These are phyloP conservation scores for Drosophila paranaensis DNA, from an alignment of 2,888 invertebrate species.

Conservation along the genomic window DNA sequence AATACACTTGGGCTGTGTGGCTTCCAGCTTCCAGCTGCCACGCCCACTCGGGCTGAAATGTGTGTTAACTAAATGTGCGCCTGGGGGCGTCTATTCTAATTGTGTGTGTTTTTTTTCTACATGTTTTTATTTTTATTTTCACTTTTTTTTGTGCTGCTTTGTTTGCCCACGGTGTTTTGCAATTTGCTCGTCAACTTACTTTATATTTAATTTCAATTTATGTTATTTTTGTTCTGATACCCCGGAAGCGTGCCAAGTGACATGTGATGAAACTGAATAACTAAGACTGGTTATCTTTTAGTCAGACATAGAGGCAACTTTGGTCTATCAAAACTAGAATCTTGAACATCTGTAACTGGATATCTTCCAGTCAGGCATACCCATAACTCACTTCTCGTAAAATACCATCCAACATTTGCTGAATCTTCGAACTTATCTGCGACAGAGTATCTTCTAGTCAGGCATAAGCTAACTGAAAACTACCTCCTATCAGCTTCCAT, in stretches of 20 bases:
- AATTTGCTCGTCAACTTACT: conserved; percentile 32
- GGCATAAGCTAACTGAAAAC: too few species aligned
- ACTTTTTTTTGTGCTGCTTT: conserved; percentile 9
- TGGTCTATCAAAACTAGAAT: too few species aligned
- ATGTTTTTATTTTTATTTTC: conserved; percentile 32
- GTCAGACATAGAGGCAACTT: not conserved
- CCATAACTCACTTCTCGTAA: too few species aligned
- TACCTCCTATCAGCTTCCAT: too few species aligned
- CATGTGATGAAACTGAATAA: not conserved
- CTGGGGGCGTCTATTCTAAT: conserved; percentile 54
- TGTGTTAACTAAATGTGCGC: conserved; percentile 38
- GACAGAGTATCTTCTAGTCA: too few species aligned
- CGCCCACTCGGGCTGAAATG: conserved; percentile 3
- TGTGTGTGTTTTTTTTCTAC: conserved; percentile 38
- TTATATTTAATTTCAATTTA: conserved; percentile 55
- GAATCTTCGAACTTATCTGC: too few species aligned
- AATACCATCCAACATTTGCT: too few species aligned
- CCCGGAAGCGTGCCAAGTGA: not conserved
- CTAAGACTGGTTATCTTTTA: not conserved
- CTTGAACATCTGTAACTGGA: not conserved
- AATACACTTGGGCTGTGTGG: conserved; percentile 2
- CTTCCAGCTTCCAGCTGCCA: conserved; percentile 6
- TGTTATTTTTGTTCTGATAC: conserved; percentile 25
- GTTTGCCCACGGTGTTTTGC: conserved; percentile 25
- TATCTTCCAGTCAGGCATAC: not conserved